Percentiles rank a stretch among this genome's conserved stretches.
These are phyloP conservation scores for Tetramorium bicarinatum DNA, from an alignment of 2,888 invertebrate species.

Conservation along the genomic window DNA sequence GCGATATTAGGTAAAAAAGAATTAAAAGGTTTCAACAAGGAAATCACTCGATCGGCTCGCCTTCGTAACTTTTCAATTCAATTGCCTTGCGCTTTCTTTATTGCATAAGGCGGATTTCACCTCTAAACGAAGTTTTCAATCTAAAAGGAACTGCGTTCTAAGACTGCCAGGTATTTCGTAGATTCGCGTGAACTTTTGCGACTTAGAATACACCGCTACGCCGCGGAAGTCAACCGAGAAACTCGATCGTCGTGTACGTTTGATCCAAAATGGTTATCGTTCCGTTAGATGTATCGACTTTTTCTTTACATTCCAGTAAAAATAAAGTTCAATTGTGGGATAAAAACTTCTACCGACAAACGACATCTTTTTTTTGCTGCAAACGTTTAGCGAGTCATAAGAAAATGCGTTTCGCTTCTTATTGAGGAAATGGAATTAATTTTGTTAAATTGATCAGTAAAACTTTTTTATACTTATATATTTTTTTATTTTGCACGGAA, in stretches of 20 bases:
- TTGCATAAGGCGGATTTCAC: conserved; percentile 62
- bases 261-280: conserved; percentile 57
- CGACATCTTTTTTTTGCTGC: background rate
- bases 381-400: conserved; percentile 4
- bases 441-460: background rate
- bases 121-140: conserved; percentile 56
- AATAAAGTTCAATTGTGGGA: conserved; percentile 47
- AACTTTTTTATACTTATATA: background rate
- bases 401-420: conserved; percentile 23
- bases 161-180: conserved; percentile 50
- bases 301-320: conserved; percentile 39
- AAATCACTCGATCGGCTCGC: conserved; percentile 4
- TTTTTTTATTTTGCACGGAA: background rate
- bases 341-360: conserved; percentile 10
- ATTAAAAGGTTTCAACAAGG: background rate
- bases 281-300: conserved; percentile 27
- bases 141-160: conserved; percentile 50
- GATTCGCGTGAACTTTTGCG: conserved; percentile 56
- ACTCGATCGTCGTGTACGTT: conserved; percentile 51
- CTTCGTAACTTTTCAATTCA: conserved; percentile 59
- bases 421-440: conserved; percentile 4
- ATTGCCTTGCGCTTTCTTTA: conserved; percentile 47
- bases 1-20: conserved; percentile 7
- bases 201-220: conserved; percentile 3
- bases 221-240: conserved; percentile 40